Percentiles rank a stretch among this genome's conserved stretches.
phyloP scores from a whole-genome alignment of 2,797 vertebrate genomes.

The Sardinella longiceps region DNA sequence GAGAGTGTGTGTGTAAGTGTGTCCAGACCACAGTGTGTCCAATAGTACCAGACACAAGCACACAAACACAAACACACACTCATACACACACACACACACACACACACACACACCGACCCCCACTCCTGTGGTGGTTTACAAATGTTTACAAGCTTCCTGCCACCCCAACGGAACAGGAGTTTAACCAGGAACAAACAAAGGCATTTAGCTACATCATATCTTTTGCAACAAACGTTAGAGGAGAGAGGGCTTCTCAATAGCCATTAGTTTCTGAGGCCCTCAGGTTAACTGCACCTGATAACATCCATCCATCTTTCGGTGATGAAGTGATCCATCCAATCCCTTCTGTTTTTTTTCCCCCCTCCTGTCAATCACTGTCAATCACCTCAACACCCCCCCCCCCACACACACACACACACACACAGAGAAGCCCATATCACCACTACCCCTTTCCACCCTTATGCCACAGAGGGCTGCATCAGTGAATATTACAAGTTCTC shows the following conservation, averaged over 20 bases:
- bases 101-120: neutral
- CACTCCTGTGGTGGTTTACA: neutral
- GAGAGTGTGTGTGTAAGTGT: neutral
- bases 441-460: neutral
- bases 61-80: neutral
- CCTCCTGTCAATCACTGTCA: neutral
- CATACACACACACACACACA: neutral
- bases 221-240: neutral
- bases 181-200: slow-evolving; percentile 13
- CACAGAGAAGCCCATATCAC: too few relatives aligned
- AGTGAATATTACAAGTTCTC: neutral
- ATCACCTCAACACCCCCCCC: neutral
- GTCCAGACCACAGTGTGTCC: neutral
- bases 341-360: neutral
- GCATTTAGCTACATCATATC: neutral
- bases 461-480: neutral
- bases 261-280: neutral
- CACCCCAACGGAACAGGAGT: neutral
- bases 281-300: neutral
- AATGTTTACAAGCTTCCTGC: slow-evolving; percentile 18
- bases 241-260: neutral
- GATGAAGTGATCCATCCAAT: neutral
- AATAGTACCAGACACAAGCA: neutral
- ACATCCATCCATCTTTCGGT: neutral
- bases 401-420: neutral